Conservation (phyloP, 1,140 invertebrate species). For the Kradibia gibbosae region DNA sequence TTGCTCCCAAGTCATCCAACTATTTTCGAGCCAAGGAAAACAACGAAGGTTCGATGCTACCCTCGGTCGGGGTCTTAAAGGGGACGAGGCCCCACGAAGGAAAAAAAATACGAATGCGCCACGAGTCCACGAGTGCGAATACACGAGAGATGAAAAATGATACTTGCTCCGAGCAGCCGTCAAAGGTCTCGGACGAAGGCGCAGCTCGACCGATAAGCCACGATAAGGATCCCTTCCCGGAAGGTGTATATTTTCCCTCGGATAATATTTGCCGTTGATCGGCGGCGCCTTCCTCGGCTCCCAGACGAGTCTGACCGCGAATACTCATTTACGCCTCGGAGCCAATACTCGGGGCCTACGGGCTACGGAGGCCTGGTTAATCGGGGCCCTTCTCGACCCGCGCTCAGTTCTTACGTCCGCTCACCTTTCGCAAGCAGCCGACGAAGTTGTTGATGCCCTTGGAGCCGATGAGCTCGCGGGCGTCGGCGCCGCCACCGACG, state of each 20-base stretch:
- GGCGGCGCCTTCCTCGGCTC: too few relatives aligned
- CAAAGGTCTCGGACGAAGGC: too few relatives aligned
- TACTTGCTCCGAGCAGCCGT: not conserved
- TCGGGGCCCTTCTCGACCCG: not conserved
- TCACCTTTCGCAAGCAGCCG: constrained; percentile 94
- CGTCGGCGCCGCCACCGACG: constrained; percentile 91
- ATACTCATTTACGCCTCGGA: too few relatives aligned
- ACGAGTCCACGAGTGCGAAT: not conserved
- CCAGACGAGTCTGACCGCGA: not conserved
- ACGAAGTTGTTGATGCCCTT: constrained; percentile 92
- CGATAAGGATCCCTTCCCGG: not conserved
- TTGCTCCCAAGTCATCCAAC: not conserved
- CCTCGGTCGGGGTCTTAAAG: too few relatives aligned
- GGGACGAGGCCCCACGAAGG: too few relatives aligned
- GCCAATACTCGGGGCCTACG: not conserved
- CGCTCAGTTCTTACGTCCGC: not conserved
- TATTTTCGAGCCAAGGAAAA: not conserved
- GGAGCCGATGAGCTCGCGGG: constrained; percentile 84
- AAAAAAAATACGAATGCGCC: not conserved
- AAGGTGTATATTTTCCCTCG: not conserved
- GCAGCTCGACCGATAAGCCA: not conserved
- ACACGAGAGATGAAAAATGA: not conserved
- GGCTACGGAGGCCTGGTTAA: not conserved
- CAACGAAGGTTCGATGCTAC: not conserved
- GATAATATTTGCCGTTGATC: not conserved